Evolutionary conservation across 2,113 vertebrate species (phyloP), one percentile per base, ranked within the genome.

Genomic region (Gymnocephalus cernua): DNA sequence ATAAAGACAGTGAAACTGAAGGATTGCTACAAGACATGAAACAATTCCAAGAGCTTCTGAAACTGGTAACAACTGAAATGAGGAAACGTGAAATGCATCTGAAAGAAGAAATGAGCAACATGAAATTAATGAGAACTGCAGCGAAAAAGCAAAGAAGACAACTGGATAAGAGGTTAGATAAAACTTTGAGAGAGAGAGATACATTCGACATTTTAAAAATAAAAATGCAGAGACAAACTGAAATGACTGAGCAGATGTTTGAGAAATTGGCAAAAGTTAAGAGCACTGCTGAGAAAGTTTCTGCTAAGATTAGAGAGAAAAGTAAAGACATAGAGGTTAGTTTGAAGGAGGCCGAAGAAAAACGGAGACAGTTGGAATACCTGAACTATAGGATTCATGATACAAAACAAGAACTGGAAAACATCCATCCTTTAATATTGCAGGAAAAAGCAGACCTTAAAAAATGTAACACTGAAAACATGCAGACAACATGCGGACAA

Each of bases 161-260:
- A 21, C 48, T 92, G 25, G 88, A 90, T 48, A 76, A 86, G 7
- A 86, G 51, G 21, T 47, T 85, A 15, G 83, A 92, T 18, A 85
- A 57, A 72, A 88, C 18, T 0, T 41, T 81, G 75, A 84, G 50
- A 80, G 87, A 90, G 29, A 88, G 79, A 79, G 86, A 88, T 6
- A 58, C 82, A 67, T 69, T 92, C 29, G 73, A 91, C 48, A 83
- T 91, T 12, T 63, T 88, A 2, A 88, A 88, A 77, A 68, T 87
- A 11, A 85, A 91, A 87, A 19, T 88, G 4, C 73, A 83, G 18
- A 83, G 23, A 62, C 66, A 85, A 75, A 73, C 21, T 41, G 58
- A 78, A 25, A 32, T 1, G 13, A 69, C 44, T 9, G 56, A 65
- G 6, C 29, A 77, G 51, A 85, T 74, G 9, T 19, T 83, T 7